Percentiles rank a stretch among this genome's conserved stretches.
Conservation (phyloP, 2,113 vertebrate species). For the Genyomyrus donnyi region DNA sequence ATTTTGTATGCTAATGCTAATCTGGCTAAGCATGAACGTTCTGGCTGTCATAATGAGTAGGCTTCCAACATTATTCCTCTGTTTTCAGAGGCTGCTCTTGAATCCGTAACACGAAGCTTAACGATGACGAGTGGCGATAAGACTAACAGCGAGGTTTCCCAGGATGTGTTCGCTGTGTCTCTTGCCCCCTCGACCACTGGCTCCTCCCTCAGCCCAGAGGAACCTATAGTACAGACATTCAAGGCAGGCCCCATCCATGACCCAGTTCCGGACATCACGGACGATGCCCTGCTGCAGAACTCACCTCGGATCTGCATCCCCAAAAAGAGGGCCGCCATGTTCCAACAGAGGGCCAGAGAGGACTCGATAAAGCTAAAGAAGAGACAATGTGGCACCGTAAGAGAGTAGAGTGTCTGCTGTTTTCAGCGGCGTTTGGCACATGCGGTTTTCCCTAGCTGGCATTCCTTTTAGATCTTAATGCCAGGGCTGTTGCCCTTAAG, state of each 20-base stretch:
- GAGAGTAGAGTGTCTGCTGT: slow-evolving; percentile 33
- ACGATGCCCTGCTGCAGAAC: slow-evolving; percentile 47
- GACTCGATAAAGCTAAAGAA: not conserved
- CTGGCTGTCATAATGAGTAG: not conserved
- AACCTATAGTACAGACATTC: not conserved
- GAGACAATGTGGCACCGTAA: slow-evolving; percentile 34
- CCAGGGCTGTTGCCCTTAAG: not conserved
- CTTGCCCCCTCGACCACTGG: not conserved
- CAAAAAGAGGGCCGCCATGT: slow-evolving; percentile 33
- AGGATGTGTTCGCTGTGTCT: not conserved
- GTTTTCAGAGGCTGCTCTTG: not conserved
- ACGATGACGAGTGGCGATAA: slow-evolving; percentile 23
- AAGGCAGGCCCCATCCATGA: not conserved
- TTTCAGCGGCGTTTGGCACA: not conserved
- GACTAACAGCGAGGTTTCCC: slow-evolving; percentile 37
- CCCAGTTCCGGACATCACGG: slow-evolving; percentile 15
- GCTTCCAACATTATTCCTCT: not conserved
- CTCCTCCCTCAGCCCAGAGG: not conserved
- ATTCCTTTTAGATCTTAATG: not conserved
- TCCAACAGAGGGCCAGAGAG: slow-evolving; percentile 19
- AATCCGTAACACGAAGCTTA: not conserved
- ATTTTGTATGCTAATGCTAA: not conserved
- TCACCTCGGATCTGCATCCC: slow-evolving; percentile 40
- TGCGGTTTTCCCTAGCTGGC: not conserved
- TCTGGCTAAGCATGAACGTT: not conserved